Conservation (phyloP, 2,113 vertebrate species). For the Zosterops borbonicus region DNA sequence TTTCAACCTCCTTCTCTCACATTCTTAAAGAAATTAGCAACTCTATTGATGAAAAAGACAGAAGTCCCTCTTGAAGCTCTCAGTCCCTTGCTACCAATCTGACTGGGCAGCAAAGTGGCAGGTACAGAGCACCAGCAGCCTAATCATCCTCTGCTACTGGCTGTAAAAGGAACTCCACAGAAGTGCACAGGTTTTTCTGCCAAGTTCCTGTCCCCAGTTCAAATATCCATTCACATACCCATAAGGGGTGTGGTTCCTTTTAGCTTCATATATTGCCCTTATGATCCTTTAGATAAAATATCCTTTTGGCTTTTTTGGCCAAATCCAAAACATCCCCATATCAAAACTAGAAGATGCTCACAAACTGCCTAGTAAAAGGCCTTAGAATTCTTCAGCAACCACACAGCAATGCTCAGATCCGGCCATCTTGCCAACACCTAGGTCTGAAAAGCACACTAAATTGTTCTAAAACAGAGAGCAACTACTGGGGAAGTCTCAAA, state of each 20-base stretch:
- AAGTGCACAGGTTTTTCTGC: neutral
- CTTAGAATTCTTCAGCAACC: neutral
- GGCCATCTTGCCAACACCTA: neutral
- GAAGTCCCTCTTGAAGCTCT: neutral
- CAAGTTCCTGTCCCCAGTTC: neutral
- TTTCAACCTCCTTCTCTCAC: neutral
- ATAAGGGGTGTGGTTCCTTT: neutral
- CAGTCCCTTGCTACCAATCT: neutral
- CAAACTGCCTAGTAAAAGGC: neutral
- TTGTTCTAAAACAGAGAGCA: neutral
- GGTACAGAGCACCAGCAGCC: neutral
- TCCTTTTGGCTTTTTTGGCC: neutral
- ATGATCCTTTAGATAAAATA: neutral
- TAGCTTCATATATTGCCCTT: neutral
- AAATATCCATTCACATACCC: neutral
- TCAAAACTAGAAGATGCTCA: neutral
- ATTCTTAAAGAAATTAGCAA: neutral
- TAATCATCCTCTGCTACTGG: neutral
- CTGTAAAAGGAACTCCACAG: neutral
- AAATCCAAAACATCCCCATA: neutral
- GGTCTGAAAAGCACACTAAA: neutral
- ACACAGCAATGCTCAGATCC: neutral
- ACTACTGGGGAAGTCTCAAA: neutral
- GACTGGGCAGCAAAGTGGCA: neutral
- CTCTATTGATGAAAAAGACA: neutral